Base-by-base conservation (phyloP, 2,113 vertebrate genomes). In the Setophaga coronata region DNA sequence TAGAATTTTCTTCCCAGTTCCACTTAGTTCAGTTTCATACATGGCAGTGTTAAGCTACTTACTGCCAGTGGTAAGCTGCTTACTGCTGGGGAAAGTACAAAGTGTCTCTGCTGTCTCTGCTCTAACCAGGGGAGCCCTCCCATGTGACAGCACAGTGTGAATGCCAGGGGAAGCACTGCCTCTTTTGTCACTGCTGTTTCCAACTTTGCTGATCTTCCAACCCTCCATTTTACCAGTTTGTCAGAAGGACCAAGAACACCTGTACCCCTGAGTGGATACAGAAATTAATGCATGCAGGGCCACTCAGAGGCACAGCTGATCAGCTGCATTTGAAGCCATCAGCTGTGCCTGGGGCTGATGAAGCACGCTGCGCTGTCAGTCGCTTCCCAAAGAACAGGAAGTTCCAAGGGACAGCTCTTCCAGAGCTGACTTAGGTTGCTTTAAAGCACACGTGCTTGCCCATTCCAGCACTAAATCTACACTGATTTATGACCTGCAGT, bases 341-440 rank as follows among this genome's bases (percentile, higher is more conserved):
- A 58, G 60, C 61, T 85, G 61, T 54, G 38, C 53, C 28, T 45
- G 29, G 9, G 18, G 29, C 60, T 50, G 57, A 48, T 20, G 21
- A 53, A 54, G 34, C 26, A 18, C 0, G 0, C 40, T 69, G 29
- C 0, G 0, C 33, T 54, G 34, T 72, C 51, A 62, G 56, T 45
- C 1, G 1, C 51, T 78, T 51, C 40, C 56, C 42, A 73, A 40
- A 31, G 10, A 88, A 57, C 1, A 1, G 10, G 6, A 1, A 12
- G 23, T 51, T 86, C 66, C n/a, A 48, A 76, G 45, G 34, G 12
- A 34, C 29, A 20, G 24, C 24, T 69, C 71, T 72, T 83, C 53
- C 71, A 38, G 20, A 90, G 65, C 15, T 53, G 11, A 48, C 36
- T 65, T 24, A 29, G 17, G 18, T 48, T 80, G 34, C 42, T 77